Evolutionary conservation across 2,113 vertebrate genomes (phyloP).

Genomic region (Marcusenius ussheri): DNA sequence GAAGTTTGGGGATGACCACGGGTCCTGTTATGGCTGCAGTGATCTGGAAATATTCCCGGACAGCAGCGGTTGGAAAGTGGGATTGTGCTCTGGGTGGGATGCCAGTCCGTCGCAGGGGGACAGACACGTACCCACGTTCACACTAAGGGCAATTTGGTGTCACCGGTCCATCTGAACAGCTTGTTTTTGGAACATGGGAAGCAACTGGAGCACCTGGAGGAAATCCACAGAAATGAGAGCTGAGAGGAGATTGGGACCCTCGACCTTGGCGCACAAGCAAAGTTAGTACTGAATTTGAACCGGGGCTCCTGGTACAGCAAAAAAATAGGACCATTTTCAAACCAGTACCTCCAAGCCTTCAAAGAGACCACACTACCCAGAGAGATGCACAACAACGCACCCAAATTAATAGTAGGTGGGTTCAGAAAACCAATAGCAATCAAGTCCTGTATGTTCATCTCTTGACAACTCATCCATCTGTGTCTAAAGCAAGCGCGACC

Average conservation of each 20-base stretch:
- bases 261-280: neutral
- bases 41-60: neutral
- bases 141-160: neutral
- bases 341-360: neutral
- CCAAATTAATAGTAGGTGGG: neutral
- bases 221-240: neutral
- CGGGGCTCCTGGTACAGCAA: neutral
- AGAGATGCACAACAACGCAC: neutral
- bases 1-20: neutral
- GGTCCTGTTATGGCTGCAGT: neutral
- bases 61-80: neutral
- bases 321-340: neutral
- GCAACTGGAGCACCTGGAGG: neutral
- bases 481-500: slow-evolving; percentile 18
- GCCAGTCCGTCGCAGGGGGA: neutral
- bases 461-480: slow-evolving; percentile 25
- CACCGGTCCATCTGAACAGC: neutral
- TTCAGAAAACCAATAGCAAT: neutral
- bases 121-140: neutral
- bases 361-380: neutral
- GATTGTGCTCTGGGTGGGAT: neutral
- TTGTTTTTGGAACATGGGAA: neutral
- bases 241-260: neutral
- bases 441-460: slow-evolving; percentile 33
- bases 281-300: neutral